Conservation (phyloP, 92 coral and sea anemone genomes). For the Parazoanthus atlanticus region DNA sequence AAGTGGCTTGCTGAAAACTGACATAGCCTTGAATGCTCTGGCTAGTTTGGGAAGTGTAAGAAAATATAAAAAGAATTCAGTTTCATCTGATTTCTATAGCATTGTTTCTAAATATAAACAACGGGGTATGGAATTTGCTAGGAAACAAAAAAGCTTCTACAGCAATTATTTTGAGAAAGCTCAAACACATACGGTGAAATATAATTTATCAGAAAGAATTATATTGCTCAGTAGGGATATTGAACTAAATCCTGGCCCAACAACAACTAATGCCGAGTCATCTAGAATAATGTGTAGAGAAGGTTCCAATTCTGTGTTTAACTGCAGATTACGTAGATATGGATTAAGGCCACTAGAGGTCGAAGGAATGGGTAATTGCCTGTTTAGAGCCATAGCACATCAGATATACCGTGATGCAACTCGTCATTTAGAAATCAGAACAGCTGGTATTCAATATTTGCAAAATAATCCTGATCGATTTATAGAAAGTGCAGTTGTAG, state of each 20-base stretch:
- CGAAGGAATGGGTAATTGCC: neutral
- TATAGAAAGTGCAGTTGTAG: neutral
- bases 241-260: constrained; percentile 10
- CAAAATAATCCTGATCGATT: neutral
- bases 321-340: constrained; percentile 1
- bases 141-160: neutral
- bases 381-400: neutral
- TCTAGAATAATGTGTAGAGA: neutral
- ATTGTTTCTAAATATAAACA: constrained; percentile 1
- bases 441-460: neutral
- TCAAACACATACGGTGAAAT: neutral
- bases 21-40: constrained; percentile 47
- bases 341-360: neutral
- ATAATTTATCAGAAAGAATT: neutral
- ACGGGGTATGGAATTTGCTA: constrained; percentile 12
- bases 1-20: constrained; percentile 47
- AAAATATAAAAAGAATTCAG: neutral
- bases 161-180: neutral
- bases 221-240: neutral
- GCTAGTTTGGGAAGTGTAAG: constrained; percentile 40
- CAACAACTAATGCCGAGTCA: neutral
- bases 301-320: neutral
- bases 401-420: neutral
- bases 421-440: neutral
- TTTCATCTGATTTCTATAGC: constrained; percentile 1